Percentiles rank a stretch among this genome's conserved stretches.
Conservation (phyloP, 2,888 invertebrate genomes). For the Thymelicus acteon region DNA sequence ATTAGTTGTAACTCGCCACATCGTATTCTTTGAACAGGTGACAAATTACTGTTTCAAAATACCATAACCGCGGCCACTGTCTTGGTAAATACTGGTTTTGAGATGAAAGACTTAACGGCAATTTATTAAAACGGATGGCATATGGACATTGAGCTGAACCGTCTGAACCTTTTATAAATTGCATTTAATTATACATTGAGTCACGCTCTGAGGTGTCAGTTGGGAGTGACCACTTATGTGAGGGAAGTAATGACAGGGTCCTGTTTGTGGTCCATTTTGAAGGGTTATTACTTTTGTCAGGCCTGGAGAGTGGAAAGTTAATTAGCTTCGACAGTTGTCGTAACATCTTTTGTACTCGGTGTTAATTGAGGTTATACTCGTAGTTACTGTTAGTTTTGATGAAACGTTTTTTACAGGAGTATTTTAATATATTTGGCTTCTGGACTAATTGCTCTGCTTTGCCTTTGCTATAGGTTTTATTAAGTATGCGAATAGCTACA, state of each 20-base stretch:
- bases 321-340: conserved; percentile 46
- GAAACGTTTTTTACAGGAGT: neutral
- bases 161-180: conserved; percentile 74
- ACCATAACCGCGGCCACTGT: conserved; percentile 5
- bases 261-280: conserved; percentile 41
- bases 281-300: conserved; percentile 65
- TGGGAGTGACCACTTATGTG: conserved; percentile 78
- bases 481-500: no score
- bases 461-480: no score
- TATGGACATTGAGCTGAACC: conserved; percentile 75
- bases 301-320: conserved; percentile 48
- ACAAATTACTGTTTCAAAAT: conserved; percentile 19
- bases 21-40: conserved; percentile 22
- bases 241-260: conserved; percentile 33
- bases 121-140: conserved; percentile 49
- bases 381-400: neutral
- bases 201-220: conserved; percentile 80
- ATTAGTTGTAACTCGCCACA: neutral
- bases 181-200: conserved; percentile 71
- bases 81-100: conserved; percentile 17
- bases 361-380: conserved; percentile 8
- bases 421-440: neutral
- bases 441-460: no score
- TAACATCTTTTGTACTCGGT: conserved; percentile 25
- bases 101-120: conserved; percentile 29